phyloP scores from a whole-genome alignment of 1,140 invertebrate species.

The Samia ricini region DNA sequence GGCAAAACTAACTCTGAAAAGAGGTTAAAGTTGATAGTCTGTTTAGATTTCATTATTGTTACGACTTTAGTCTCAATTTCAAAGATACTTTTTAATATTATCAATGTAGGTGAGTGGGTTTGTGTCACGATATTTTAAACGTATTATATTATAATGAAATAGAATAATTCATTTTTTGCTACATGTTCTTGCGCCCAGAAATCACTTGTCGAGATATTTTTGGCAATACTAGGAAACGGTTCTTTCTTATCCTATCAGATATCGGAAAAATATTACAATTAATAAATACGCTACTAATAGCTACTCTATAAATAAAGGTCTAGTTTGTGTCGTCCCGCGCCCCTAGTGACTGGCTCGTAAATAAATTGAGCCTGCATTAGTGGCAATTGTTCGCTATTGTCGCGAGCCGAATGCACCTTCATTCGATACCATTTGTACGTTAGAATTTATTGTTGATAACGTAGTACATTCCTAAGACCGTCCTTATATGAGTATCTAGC shows the following conservation, averaged over 20 bases:
- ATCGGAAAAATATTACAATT: too few relatives aligned
- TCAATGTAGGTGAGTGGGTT: background rate
- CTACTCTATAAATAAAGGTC: constrained; percentile 40
- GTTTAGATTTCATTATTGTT: background rate
- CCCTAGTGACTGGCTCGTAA: constrained; percentile 68
- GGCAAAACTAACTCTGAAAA: background rate
- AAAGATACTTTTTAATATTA: background rate
- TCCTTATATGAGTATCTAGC: background rate
- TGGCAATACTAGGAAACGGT: too few relatives aligned
- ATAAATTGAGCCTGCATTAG: constrained; percentile 75
- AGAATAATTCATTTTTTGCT: too few relatives aligned
- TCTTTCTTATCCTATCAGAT: too few relatives aligned
- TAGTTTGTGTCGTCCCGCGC: constrained; percentile 46
- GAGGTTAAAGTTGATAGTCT: background rate
- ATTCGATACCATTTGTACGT: background rate
- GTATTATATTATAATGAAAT: too few relatives aligned
- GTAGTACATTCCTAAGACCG: too few relatives aligned
- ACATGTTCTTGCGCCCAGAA: too few relatives aligned
- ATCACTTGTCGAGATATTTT: too few relatives aligned
- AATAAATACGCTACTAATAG: background rate
- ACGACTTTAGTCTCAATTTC: background rate
- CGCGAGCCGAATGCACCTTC: constrained; percentile 39
- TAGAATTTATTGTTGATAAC: too few relatives aligned
- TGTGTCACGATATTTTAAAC: background rate
- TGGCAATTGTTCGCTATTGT: constrained; percentile 74